Conservation (phyloP, 2,888 invertebrate genomes). For the Leptopilina syphax region DNA sequence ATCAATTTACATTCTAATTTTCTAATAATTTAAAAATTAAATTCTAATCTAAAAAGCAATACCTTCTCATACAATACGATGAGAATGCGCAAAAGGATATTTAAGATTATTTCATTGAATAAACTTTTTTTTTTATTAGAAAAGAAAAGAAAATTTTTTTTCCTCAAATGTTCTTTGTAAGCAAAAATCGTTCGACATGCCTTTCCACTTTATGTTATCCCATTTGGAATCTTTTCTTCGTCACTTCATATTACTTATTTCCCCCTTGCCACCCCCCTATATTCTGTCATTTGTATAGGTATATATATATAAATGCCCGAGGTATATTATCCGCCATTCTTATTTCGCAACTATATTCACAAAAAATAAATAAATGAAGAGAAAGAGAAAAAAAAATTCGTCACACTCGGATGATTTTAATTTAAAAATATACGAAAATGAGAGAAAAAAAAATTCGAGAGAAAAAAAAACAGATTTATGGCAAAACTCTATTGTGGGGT, state of each 20-base stretch:
- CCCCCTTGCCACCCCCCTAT: not conserved
- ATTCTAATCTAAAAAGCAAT: no score
- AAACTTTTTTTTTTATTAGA: not conserved
- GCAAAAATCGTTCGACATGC: constrained; percentile 37
- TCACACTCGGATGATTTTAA: constrained; percentile 33
- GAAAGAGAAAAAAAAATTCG: constrained; percentile 8
- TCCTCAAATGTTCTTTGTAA: not conserved
- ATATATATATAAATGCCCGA: not conserved
- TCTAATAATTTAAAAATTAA: no score
- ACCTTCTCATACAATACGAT: no score
- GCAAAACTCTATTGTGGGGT: constrained; percentile 26
- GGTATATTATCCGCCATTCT: constrained; percentile 32
- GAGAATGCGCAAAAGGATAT: no score
- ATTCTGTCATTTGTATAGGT: constrained; percentile 26
- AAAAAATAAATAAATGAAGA: no score
- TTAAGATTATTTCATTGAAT: no score
- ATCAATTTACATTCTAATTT: no score
- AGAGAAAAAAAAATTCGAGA: no score
- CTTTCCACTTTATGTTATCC: constrained; percentile 38
- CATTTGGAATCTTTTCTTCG: constrained; percentile 39
- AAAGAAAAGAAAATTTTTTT: constrained; percentile 10
- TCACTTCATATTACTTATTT: constrained; percentile 40
- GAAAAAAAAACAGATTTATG: constrained; percentile 25
- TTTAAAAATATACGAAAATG: constrained; percentile 12
- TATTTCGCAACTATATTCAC: constrained; percentile 29